phyloP scores from a whole-genome alignment of 1,140 invertebrate genomes.

The Lordiphosa mommai region DNA sequence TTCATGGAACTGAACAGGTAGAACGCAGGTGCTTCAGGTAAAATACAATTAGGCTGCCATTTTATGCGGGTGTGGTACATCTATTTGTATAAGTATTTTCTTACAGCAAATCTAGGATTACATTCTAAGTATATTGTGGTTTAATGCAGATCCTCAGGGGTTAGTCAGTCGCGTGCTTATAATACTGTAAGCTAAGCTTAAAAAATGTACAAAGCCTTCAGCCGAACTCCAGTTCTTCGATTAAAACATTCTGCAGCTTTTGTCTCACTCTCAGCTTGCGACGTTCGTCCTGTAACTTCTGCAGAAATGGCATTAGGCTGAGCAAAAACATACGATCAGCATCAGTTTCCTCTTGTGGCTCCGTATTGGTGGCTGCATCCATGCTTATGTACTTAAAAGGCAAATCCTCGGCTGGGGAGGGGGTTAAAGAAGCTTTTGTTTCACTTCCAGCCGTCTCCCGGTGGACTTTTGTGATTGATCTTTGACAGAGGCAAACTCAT shows the following conservation, averaged over 20 bases:
- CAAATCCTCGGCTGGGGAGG: constrained; percentile 22
- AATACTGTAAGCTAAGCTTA: constrained; percentile 74
- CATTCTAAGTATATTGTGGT: constrained; percentile 48
- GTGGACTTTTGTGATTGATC: constrained; percentile 4
- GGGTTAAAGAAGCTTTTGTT: constrained; percentile 7
- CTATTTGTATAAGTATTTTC: constrained; percentile 4
- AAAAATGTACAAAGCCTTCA: constrained; percentile 32
- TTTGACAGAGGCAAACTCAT: constrained; percentile 31
- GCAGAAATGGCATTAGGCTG: constrained; percentile 64
- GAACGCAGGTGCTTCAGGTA: constrained; percentile 33
- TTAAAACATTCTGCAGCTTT: constrained; percentile 66
- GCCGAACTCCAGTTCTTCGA: constrained; percentile 65
- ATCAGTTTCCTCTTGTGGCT: constrained; percentile 44
- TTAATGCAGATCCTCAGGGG: constrained; percentile 21
- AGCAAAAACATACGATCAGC: constrained; percentile 71
- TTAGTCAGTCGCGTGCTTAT: constrained; percentile 54
- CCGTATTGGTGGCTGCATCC: constrained; percentile 63
- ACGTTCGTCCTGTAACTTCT: constrained; percentile 54
- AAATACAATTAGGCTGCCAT: constrained; percentile 3
- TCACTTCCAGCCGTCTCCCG: constrained; percentile 22
- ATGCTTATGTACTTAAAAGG: constrained; percentile 63
- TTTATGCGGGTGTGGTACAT: too few relatives aligned
- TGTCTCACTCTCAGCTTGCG: constrained; percentile 63
- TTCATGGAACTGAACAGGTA: constrained; percentile 1
- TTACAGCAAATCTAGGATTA: constrained; percentile 40